A percentile compares a stretch with the other conserved stretches of the same genome.
Evolutionary conservation across 2,888 invertebrate genomes (phyloP).

Genomic region (Coenonympha arcania): DNA sequence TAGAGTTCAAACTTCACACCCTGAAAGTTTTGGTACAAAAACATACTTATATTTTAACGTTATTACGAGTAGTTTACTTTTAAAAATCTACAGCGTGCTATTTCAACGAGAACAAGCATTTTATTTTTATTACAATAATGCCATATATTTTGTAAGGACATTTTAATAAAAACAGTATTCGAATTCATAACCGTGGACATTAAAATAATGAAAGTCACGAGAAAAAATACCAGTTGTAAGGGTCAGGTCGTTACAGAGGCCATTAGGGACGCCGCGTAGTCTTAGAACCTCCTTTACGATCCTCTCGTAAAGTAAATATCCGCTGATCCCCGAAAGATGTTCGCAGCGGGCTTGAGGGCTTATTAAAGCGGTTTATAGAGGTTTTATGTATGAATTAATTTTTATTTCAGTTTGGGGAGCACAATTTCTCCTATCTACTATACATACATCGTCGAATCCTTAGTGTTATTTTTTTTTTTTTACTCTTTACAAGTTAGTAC

Average conservation of each 20-base stretch:
- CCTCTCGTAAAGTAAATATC: conserved; percentile 54
- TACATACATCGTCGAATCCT: too few relatives aligned
- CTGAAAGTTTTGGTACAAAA: too few relatives aligned
- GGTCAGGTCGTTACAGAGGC: conserved; percentile 9
- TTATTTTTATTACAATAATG: too few relatives aligned
- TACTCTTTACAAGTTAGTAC: too few relatives aligned
- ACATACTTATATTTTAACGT: too few relatives aligned
- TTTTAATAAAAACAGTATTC: not conserved
- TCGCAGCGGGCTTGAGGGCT: conserved; percentile 43
- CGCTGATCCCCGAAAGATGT: conserved; percentile 48
- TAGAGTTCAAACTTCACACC: too few relatives aligned
- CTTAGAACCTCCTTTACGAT: conserved; percentile 39
- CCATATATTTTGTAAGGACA: too few relatives aligned
- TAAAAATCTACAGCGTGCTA: too few relatives aligned
- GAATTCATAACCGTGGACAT: conserved; percentile 5
- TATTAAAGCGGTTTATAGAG: conserved; percentile 53
- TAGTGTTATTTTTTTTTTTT: too few relatives aligned
- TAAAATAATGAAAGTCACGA: conserved; percentile 9
- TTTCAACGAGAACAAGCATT: not conserved
- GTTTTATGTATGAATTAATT: conserved; percentile 40
- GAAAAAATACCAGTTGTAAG: conserved; percentile 3
- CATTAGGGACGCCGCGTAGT: conserved; percentile 12
- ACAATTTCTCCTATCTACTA: too few relatives aligned
- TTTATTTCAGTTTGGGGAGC: not conserved
- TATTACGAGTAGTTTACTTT: too few relatives aligned